Evolutionary conservation across 2,888 invertebrate genomes (phyloP), one percentile per base, ranked within the genome.

Genomic region (Digitonthophagus gazella): DNA sequence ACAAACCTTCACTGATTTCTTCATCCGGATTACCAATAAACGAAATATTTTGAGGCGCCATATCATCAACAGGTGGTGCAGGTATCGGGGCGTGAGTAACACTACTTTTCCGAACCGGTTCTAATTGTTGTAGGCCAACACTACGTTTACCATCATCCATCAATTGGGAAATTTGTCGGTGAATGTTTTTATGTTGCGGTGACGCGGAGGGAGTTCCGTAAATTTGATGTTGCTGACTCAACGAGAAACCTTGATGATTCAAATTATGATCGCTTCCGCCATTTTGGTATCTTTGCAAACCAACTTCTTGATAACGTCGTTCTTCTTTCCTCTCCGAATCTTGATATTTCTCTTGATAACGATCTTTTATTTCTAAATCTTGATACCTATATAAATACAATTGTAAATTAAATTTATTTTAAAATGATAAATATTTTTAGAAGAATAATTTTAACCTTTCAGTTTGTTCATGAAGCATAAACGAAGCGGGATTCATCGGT

Each of bases 41-140:
- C 67, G 95, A 95, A 78, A 96, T 95, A 84, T 93, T 95, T 81
- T 96, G 96, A 0, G 96, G 95, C 77, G 94, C 95, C 95, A 96
- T 95, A 79, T 94, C 94, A 79, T 93, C 94, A 16, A 89, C 89
- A 67, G 90, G 88, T 20, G 90, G 90, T 11, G 89, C 87, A 58
- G 90, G 89, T 63, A 89, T 85, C 1, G 90, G 87, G 6, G 88
- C 86, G 72, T 88, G 89, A 61, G 78, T 82, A 8, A 82, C 76
- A 72, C 80, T 81, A 65, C 75, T 75, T 71, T 81, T 82, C 64
- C 80, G 73, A 63, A 79, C 84, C 74, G 70, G 82, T 64, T 80
- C 83, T 63, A 87, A 81, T 76, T 86, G 86, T 75, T 86, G 86
- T 71, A 87, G 76, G 72, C 84, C 85, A 71, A 87, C 85, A 5